These are phyloP conservation scores for Lontra canadensis DNA, from an alignment of 2,113 vertebrate genomes.

Conservation along the genomic window DNA sequence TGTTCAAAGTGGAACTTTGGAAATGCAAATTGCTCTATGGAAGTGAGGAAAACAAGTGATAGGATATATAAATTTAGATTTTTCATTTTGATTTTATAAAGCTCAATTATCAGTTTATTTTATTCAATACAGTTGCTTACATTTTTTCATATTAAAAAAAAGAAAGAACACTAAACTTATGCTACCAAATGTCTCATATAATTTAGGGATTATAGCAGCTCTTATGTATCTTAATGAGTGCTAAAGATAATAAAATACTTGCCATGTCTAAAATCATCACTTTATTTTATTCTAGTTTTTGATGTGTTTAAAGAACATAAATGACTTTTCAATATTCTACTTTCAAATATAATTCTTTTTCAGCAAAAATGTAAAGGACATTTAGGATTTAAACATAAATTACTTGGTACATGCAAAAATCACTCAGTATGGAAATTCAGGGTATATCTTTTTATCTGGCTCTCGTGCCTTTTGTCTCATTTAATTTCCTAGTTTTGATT, in stretches of 20 bases:
- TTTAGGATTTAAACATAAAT: slow-evolving; percentile 24
- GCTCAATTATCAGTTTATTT: slow-evolving; percentile 16
- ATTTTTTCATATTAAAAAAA: neutral
- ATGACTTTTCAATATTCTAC: neutral
- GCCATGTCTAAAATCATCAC: neutral
- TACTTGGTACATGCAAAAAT: neutral
- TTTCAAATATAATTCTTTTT: slow-evolving; percentile 27
- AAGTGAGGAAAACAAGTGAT: slow-evolving; percentile 26
- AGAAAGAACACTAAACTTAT: neutral
- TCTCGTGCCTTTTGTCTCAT: neutral
- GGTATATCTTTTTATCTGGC: neutral
- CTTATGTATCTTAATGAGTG: slow-evolving; percentile 12
- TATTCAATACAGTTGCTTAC: neutral
- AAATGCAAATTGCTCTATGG: neutral
- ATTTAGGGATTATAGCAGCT: neutral
- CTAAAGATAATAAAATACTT: slow-evolving; percentile 19
- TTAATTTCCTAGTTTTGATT: neutral
- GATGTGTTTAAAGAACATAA: slow-evolving; percentile 7
- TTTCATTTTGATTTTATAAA: neutral
- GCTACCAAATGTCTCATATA: neutral
- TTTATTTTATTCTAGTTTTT: slow-evolving; percentile 14
- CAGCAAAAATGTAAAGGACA: neutral
- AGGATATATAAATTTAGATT: neutral
- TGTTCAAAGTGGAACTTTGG: neutral
- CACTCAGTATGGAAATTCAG: neutral